Evolutionary conservation across 2,888 invertebrate genomes (phyloP).

Genomic region (Litoditis marina): DNA sequence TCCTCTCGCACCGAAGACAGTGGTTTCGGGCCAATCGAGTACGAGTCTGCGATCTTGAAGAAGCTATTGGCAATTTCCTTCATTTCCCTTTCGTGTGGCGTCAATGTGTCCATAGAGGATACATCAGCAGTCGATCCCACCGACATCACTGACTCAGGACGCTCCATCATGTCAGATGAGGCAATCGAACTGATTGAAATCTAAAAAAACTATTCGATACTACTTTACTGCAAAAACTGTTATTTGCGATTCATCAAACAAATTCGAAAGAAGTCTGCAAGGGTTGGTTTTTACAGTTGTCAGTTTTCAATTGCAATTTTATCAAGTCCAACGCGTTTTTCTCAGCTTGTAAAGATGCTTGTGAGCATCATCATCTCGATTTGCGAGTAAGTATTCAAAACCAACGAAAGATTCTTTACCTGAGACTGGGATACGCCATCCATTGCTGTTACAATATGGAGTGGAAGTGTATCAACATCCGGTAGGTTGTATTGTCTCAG

Average conservation of each 20-base stretch:
- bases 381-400: background rate
- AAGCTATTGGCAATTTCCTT: conserved; percentile 26
- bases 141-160: conserved; percentile 44
- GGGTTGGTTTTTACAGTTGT: too few relatives aligned
- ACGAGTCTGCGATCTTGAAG: conserved; percentile 24
- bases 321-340: too few relatives aligned
- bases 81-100: conserved; percentile 26
- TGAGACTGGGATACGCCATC: conserved; percentile 38
- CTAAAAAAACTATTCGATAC: conserved; percentile 29
- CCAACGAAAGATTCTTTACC: conserved; percentile 20
- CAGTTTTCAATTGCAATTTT: too few relatives aligned
- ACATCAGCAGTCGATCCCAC: conserved; percentile 30
- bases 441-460: conserved; percentile 38
- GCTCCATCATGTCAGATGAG: conserved; percentile 40
- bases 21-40: conserved; percentile 33
- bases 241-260: too few relatives aligned
- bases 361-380: too few relatives aligned
- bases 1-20: conserved; percentile 25
- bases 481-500: conserved; percentile 30
- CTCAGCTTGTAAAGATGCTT: too few relatives aligned
- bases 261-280: too few relatives aligned
- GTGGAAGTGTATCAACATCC: conserved; percentile 21
- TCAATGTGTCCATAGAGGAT: too few relatives aligned
- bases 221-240: too few relatives aligned
- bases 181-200: conserved; percentile 44